Evolutionary conservation across 1,140 invertebrate genomes (phyloP).

Genomic region (Drosophila athabasca): DNA sequence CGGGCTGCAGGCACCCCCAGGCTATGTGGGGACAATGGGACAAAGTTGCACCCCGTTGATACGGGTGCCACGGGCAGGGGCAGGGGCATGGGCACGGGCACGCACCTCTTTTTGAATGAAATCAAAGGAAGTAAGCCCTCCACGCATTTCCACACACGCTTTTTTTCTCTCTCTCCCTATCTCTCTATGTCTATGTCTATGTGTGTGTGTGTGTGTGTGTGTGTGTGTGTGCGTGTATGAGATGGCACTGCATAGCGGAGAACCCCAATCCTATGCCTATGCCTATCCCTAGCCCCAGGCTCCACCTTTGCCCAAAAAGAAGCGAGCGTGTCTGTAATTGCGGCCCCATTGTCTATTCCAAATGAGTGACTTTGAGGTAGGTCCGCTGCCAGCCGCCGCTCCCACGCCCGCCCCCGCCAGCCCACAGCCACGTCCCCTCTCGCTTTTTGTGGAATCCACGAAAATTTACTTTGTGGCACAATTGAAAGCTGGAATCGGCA

Average conservation of each 20-base stretch:
- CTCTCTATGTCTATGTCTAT: neutral
- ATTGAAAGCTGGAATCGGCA: conserved; percentile 14
- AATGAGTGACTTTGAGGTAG: conserved; percentile 73
- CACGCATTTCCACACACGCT: conserved; percentile 17
- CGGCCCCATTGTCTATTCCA: conserved; percentile 69
- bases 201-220: no score
- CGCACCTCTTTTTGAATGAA: no score
- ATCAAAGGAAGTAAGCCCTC: conserved; percentile 30
- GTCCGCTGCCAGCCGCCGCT: conserved; percentile 44
- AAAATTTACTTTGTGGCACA: conserved; percentile 12
- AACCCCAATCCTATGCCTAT: conserved; percentile 7
- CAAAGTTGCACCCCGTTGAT: conserved; percentile 18
- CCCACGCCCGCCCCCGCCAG: no score
- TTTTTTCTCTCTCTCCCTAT: neutral
- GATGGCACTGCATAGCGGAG: conserved; percentile 26
- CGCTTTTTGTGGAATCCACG: conserved; percentile 13
- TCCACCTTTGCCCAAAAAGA: conserved; percentile 30
- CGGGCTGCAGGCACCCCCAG: conserved; percentile 32
- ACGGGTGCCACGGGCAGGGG: no score
- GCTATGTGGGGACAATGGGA: conserved; percentile 42
- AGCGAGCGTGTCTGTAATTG: conserved; percentile 66
- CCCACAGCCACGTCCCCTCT: conserved; percentile 2
- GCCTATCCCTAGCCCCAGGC: neutral
- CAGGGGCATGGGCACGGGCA: no score
- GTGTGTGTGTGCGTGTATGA: conserved; percentile 6